Base-by-base conservation (phyloP, 2,113 vertebrate genomes). In the Thunnus thynnus region DNA sequence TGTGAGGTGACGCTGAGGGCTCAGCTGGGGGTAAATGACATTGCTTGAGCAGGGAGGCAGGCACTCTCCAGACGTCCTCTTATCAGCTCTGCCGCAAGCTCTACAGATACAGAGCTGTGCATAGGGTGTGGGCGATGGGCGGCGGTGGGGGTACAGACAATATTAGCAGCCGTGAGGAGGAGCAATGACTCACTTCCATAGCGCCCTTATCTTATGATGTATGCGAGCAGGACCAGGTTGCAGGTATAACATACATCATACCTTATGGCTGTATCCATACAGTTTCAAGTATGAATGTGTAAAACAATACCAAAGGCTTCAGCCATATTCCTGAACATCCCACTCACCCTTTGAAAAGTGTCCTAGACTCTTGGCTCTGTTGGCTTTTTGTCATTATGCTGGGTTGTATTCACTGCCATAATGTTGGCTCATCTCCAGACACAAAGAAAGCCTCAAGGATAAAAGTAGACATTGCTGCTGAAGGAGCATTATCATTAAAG, bases 11-110 rank as follows among this genome's bases (percentile, higher is more conserved):
- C 32, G 60, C 78, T 20, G 55, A 86, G 64, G 78, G 67, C 80
- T 54, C 83, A 57, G 89, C 47, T 65, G 89, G 84, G 71, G 84
- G 89, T 88, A 88, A 93, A 93, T 87, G 77, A 86, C 87, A 86
- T 74, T 60, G 76, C 77, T 80, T 68, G 78, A 78, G 68, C 71
- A 56, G 70, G 54, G 46, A 72, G 64, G 67, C 73, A 56, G 52
- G 58, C 14, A n/a, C 68, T 83, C 58, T 83, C 60, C 63, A 66
- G 57, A 36, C 32, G 0, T 62, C 73, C 51, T 87, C 71, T 88
- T 84, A 93, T 90, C 89, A 74, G 76, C 66, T 69, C 57, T 64
- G 72, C 83, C 55, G 13, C 73, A 48, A 84, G 63, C 72, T 54
- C 56, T 27, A 17, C 51, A 46, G 66, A 79, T 80, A 76, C 57